Evolutionary conservation across 2,888 invertebrate genomes (phyloP).

Genomic region (Oligia fasciuncula): DNA sequence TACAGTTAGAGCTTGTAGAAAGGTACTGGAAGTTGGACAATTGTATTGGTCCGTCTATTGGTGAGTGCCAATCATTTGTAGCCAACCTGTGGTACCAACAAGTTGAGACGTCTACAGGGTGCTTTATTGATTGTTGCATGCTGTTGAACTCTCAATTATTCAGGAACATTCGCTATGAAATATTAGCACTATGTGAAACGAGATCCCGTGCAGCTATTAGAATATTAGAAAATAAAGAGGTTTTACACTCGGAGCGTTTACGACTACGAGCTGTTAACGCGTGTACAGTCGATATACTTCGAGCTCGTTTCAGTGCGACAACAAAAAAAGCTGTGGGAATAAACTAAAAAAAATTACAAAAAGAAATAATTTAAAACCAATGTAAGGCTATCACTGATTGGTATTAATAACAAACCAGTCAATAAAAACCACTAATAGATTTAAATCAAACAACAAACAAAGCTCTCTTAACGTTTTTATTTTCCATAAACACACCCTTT

Average conservation of each 20-base stretch:
- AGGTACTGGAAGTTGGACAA: no score
- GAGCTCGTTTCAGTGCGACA: background rate
- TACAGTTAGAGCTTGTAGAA: background rate
- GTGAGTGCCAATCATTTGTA: background rate
- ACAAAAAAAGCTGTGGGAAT: background rate
- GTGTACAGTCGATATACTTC: constrained; percentile 5
- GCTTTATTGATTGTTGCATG: constrained; percentile 71
- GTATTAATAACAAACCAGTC: constrained; percentile 22
- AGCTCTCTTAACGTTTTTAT: constrained; percentile 32
- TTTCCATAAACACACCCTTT: constrained; percentile 59
- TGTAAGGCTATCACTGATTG: background rate
- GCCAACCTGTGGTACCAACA: background rate
- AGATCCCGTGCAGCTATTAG: constrained; percentile 56
- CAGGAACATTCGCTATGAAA: constrained; percentile 53
- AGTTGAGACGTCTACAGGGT: background rate
- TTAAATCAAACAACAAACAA: constrained; percentile 56
- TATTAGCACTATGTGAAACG: constrained; percentile 57
- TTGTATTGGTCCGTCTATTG: background rate
- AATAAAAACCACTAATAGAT: constrained; percentile 37
- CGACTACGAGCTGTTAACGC: constrained; percentile 26
- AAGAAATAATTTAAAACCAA: background rate
- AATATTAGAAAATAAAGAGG: constrained; percentile 54
- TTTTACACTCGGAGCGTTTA: constrained; percentile 34
- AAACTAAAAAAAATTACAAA: background rate
- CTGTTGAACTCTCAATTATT: constrained; percentile 71